Evolutionary conservation across 2,888 invertebrate species (phyloP).

Genomic region (Lasioglossum malachurum): DNA sequence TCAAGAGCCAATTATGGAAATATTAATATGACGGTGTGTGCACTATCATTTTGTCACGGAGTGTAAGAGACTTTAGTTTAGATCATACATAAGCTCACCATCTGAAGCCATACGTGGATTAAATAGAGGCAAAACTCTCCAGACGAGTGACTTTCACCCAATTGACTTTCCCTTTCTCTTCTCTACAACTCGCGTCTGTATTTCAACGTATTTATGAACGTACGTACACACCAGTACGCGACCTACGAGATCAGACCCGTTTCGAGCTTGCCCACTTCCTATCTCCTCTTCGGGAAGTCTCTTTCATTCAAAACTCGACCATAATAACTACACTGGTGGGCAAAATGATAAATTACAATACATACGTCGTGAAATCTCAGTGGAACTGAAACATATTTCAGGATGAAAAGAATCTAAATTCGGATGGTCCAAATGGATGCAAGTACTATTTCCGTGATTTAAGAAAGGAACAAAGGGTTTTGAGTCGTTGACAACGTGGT

Average conservation of each 20-base stretch:
- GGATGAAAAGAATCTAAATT: too few species aligned
- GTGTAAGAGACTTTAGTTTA: conserved; percentile 33
- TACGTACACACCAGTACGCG: conserved; percentile 7
- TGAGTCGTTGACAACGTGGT: too few species aligned
- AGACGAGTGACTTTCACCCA: conserved; percentile 81
- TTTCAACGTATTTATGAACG: conserved; percentile 34
- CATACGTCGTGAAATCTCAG: too few species aligned
- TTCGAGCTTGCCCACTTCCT: conserved; percentile 21
- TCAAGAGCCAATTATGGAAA: not conserved
- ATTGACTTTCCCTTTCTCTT: conserved; percentile 83
- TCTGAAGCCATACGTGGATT: conserved; percentile 64
- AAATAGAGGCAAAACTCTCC: conserved; percentile 75
- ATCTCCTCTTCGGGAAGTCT: not conserved
- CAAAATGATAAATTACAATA: too few species aligned
- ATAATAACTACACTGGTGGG: not conserved
- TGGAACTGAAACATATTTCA: too few species aligned
- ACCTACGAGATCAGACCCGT: conserved; percentile 27
- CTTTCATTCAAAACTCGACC: not conserved
- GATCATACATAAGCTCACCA: conserved; percentile 34
- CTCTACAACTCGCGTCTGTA: conserved; percentile 38
- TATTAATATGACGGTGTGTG: not conserved
- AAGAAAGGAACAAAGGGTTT: too few species aligned
- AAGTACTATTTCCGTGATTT: too few species aligned
- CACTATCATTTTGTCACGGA: not conserved
- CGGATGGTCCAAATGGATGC: too few species aligned